Percentiles rank a stretch among this genome's conserved stretches.
Conservation (phyloP, 1,140 invertebrate genomes). For the Chironomus tepperi region DNA sequence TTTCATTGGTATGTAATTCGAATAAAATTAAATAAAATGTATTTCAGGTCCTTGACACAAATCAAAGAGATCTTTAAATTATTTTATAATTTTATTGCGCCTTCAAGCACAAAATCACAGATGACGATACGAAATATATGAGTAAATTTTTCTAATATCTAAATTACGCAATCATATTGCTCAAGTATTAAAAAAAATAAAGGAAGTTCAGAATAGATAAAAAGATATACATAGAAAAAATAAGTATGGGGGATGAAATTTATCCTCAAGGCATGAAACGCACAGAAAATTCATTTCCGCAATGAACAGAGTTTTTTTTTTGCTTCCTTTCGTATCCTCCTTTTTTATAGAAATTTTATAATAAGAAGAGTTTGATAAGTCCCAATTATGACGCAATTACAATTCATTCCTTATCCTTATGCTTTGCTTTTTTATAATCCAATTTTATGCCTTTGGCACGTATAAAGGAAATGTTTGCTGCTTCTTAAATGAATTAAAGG, state of each 20-base stretch:
- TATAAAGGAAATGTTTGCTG: not conserved
- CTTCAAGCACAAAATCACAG: no score
- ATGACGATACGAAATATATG: no score
- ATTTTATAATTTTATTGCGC: no score
- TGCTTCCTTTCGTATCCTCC: not conserved
- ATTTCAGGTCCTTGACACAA: no score
- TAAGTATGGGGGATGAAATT: not conserved
- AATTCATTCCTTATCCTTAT: no score
- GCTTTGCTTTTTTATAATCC: not conserved
- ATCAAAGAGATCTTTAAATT: no score
- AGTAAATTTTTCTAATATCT: no score
- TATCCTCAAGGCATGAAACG: not conserved
- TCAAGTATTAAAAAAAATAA: not conserved
- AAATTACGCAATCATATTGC: conserved; percentile 2
- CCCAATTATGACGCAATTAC: conserved; percentile 12
- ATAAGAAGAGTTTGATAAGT: not conserved
- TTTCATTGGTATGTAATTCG: no score
- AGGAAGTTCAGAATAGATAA: not conserved
- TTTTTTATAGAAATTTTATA: not conserved
- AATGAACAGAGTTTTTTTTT: not conserved
- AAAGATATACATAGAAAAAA: no score
- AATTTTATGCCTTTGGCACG: conserved; percentile 2
- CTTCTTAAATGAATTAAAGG: not conserved
- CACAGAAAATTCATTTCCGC: not conserved
- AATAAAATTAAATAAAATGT: no score